Base-by-base conservation (phyloP, 2,888 invertebrate genomes). In the Morpho deidamia region DNA sequence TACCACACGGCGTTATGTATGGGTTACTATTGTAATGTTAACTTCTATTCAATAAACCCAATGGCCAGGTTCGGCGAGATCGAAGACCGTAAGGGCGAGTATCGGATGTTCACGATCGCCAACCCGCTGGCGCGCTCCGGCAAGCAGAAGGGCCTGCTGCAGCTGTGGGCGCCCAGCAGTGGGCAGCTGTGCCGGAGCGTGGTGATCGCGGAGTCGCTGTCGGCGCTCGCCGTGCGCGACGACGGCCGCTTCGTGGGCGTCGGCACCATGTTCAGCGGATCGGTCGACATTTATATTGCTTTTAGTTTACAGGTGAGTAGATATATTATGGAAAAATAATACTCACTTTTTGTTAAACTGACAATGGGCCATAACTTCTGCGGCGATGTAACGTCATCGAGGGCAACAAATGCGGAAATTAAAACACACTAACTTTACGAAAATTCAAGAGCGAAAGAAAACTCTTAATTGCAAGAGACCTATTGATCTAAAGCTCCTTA, bases 181-280 rank as follows among this genome's bases (percentile, higher is more conserved):
- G 60, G 62, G 9, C 12, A 9, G 91, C 93, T 9, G 79, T 86
- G n/a, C 90, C 83, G 52, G 65, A 81, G 85, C 1, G 91, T 92
- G 44, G 81, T 91, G 33, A 92, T 94, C 54, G 91, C 92, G 53
- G 97, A 97, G 83, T 93, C 95, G 55, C 83, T 97, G 34, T 94
- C 96, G 4, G 96, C 97, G 11, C 87, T 97, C 61, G 95, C 97
- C 0, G 96, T 96, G 32, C 91, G 97, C 55, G 96, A 97, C 78
- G 97, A 99, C 87, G 99, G 99, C 0, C 90, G 95, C 56, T 99
- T 96, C 83, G 92, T 98, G 1, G 97, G 96, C 53, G 93, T 97
- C 11, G 99, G 98, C 8, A 97, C 97, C 40, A 97, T 98, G 95
- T 95, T 95, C 72, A 95, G 95, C 54, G 98, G 98, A 45, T 96